phyloP scores from a whole-genome alignment of 2,113 vertebrate species.

The Tapirus terrestris region DNA sequence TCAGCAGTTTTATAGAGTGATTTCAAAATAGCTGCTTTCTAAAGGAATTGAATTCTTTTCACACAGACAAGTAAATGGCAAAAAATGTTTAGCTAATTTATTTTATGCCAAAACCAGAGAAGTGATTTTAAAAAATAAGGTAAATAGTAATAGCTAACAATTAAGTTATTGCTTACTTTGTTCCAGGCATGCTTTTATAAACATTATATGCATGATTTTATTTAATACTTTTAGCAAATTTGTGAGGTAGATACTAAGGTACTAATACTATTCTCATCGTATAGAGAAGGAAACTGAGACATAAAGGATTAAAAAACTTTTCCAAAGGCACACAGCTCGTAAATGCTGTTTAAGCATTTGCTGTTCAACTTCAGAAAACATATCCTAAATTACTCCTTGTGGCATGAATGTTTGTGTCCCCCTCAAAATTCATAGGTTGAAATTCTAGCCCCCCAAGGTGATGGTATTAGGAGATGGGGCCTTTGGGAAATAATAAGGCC shows the following conservation, averaged over 20 bases:
- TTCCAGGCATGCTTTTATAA: neutral
- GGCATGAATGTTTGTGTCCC: neutral
- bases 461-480: neutral
- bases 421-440: neutral
- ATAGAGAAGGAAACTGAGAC: neutral
- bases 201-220: neutral
- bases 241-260: neutral
- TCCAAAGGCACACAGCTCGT: neutral
- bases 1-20: neutral
- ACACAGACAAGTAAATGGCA: neutral
- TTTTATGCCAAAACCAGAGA: neutral
- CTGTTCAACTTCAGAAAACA: neutral
- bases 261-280: neutral
- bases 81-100: neutral
- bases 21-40: neutral
- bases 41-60: neutral
- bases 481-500: neutral
- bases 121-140: neutral
- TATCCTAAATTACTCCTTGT: neutral
- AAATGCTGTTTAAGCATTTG: neutral
- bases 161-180: conserved; percentile 5
- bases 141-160: neutral
- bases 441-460: neutral
- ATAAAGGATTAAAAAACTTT: neutral
- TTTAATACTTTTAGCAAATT: neutral